phyloP scores from a whole-genome alignment of 2,888 invertebrate species.

The Exephanes ischioxanthus region DNA sequence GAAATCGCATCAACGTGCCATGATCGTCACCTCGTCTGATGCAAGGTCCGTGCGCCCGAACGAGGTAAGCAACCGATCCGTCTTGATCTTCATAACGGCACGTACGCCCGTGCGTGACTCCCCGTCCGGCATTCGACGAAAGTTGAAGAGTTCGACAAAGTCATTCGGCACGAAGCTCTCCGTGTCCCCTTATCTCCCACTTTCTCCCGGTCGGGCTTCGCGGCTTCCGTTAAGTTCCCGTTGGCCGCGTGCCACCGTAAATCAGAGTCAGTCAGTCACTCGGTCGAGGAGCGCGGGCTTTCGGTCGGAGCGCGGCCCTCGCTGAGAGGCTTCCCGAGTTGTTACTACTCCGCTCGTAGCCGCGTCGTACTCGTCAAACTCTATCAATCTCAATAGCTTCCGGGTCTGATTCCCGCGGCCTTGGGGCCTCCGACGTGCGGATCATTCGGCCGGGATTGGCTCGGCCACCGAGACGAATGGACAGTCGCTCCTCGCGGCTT shows the following conservation, averaged over 20 bases:
- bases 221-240: neutral
- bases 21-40: slow-evolving; percentile 55
- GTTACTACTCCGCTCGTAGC: slow-evolving; percentile 22
- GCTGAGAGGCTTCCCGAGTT: neutral
- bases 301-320: neutral
- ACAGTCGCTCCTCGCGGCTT: slow-evolving; percentile 47
- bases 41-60: slow-evolving; percentile 22
- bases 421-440: slow-evolving; percentile 59
- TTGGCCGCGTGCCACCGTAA: slow-evolving; percentile 14
- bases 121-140: slow-evolving; percentile 12
- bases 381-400: slow-evolving; percentile 71
- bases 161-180: slow-evolving; percentile 40
- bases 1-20: neutral
- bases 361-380: slow-evolving; percentile 59
- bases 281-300: slow-evolving; percentile 25
- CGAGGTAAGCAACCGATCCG: slow-evolving; percentile 41
- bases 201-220: neutral
- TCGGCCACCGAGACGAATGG: slow-evolving; percentile 43
- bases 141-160: slow-evolving; percentile 14
- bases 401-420: slow-evolving; percentile 68
- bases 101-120: slow-evolving; percentile 31
- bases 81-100: slow-evolving; percentile 60
- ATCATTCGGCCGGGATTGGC: slow-evolving; percentile 65
- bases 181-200: neutral
- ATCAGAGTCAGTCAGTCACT: slow-evolving; percentile 2